phyloP scores from a whole-genome alignment of 1,140 invertebrate species.

The Anadara kagoshimensis region DNA sequence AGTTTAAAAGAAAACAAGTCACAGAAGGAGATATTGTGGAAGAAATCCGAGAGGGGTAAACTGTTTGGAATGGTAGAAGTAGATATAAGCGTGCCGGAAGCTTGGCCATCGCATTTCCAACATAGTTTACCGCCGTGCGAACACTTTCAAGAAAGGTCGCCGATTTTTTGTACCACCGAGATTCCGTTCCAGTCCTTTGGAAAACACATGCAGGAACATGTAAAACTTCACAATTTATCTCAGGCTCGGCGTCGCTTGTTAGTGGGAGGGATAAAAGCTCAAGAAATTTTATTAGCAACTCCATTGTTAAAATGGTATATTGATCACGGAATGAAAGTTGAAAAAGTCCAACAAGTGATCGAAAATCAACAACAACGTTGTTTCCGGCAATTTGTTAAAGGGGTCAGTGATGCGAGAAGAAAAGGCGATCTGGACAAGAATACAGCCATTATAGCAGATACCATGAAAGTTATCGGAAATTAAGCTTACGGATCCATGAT shows the following conservation, averaged over 20 bases:
- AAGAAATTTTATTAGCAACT: conserved; percentile 41
- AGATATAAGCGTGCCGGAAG: conserved; percentile 7
- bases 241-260: conserved; percentile 28
- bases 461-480: conserved; percentile 43
- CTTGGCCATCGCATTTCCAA: background rate
- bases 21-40: background rate
- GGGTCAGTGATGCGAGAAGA: conserved; percentile 42
- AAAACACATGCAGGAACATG: conserved; percentile 13
- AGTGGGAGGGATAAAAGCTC: conserved; percentile 37
- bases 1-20: background rate
- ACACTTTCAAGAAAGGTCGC: background rate
- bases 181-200: conserved; percentile 15
- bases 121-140: background rate
- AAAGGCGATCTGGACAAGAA: conserved; percentile 31
- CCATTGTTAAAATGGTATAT: conserved; percentile 50
- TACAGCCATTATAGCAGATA: conserved; percentile 50
- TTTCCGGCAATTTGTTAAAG: conserved; percentile 40
- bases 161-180: conserved; percentile 10
- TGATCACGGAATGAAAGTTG: conserved; percentile 44
- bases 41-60: background rate
- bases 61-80: conserved; percentile 18
- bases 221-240: conserved; percentile 31
- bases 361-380: conserved; percentile 37
- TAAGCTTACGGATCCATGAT: conserved; percentile 36
- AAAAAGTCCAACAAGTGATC: conserved; percentile 46